phyloP scores from a whole-genome alignment of 2,888 invertebrate species.

The Leptinotarsa haldemani region DNA sequence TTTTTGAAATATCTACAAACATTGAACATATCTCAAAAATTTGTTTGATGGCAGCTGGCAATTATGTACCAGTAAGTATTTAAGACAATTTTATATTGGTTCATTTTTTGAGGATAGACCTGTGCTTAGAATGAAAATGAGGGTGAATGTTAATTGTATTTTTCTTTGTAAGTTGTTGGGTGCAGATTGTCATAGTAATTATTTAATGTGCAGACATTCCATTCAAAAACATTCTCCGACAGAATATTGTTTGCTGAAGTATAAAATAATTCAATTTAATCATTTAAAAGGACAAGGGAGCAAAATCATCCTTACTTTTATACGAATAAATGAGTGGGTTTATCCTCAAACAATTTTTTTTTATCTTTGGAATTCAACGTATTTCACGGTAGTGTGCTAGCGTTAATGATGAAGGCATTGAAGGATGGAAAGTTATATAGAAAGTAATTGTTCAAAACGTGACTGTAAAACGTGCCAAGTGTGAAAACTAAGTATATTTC shows the following conservation, averaged over 20 bases:
- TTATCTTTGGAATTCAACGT: neutral
- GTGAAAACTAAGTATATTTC: constrained; percentile 14
- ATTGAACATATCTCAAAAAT: constrained; percentile 19
- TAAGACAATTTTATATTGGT: neutral
- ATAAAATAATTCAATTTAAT: too few relatives aligned
- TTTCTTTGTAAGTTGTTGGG: too few relatives aligned
- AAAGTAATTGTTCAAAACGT: constrained; percentile 24
- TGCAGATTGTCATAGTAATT: too few relatives aligned
- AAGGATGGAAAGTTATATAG: neutral
- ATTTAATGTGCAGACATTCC: neutral
- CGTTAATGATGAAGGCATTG: constrained; percentile 1
- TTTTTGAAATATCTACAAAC: constrained; percentile 17
- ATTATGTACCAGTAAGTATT: constrained; percentile 4
- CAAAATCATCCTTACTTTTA: neutral
- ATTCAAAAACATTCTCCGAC: neutral
- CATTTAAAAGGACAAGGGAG: too few relatives aligned
- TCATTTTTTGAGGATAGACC: constrained; percentile 3
- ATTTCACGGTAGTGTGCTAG: neutral
- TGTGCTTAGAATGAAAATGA: neutral
- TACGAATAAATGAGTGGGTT: neutral
- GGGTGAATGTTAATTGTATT: neutral
- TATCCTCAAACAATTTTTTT: neutral
- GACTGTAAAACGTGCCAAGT: constrained; percentile 46
- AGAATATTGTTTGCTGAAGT: neutral
- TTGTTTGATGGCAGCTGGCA: constrained; percentile 12